Base-by-base conservation (phyloP, 2,113 vertebrate genomes). In the Prochilodus magdalenae region DNA sequence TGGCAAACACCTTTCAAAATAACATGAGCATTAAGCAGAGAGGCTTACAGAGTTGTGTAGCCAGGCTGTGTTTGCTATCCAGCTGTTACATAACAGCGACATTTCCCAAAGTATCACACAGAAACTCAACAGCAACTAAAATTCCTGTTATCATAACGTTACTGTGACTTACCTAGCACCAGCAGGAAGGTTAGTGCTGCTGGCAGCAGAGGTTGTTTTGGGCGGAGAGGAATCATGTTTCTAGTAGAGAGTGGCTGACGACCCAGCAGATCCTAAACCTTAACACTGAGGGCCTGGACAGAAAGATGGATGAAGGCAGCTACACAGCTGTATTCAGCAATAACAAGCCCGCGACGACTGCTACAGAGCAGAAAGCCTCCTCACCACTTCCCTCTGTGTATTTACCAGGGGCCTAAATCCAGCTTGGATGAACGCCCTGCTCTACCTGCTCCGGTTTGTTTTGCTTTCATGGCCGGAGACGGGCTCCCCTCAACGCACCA, bases 131-230 rank as follows among this genome's bases (percentile, higher is more conserved):
- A 22, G 53, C 16, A 55, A 22, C 20, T 22, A 5, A 22, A 20
- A 16, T 14, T 51, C 49, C 14, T 44, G 33, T 36, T 36, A 16
- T 20, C 16, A 4, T 15, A 5, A 14, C 65, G 53, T 66, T 18
- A 89, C 88, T 91, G 40, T 44, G 76, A 90, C 90, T 89, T 82
- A 93, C 93, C 91, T 26, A 92, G 84, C 60, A 93, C 40, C 65
- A 79, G 62, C 40, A 87, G 53, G 67, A 92, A 20, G 20, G 76
- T 80, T 3, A 89, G 11, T 29, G 85, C 84, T 33, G 86, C 5
- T 60, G 73, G 80, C 84, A 88, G 80, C 84, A 88, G 83, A 6
- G 84, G 77, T 80, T 85, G 87, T 60, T 83, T 81, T 40, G 57
- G 53, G 30, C 36, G 26, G 63, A 59, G 85, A 74, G 51, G 77